Base-by-base conservation (phyloP, 2,797 vertebrate genomes). In the Furcifer pardalis region DNA sequence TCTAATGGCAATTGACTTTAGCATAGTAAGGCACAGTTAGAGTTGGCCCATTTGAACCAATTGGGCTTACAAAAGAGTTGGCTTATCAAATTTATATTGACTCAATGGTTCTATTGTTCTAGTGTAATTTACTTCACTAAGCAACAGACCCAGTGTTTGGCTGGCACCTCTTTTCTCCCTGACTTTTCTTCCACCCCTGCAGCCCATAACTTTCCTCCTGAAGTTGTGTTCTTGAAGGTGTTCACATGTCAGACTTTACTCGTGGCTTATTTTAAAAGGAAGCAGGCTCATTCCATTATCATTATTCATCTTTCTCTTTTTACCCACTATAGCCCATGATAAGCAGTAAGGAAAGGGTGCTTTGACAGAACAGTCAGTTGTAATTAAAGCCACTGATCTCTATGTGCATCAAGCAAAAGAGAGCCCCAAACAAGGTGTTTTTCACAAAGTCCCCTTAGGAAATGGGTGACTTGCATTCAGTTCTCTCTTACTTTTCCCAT, bases 361-460 rank as follows among this genome's bases (percentile, higher is more conserved):
- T 82, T 77, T 77, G 84, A 77, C 79, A 86, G 46, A 62, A 37
- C 13, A 77, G 56, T 86, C 69, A 62, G 40, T 13, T 76, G 42
- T 49, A 75, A 76, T 44, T 44, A 88, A 74, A 52, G 3, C 35
- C 35, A 37, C 49, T 9, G 52, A 21, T 49, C 8, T 42, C 25
- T 42, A 12, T 27, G 3, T 8, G 56, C n/a, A n/a, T 35, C 52
- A 65, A 17, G 44, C 40, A 42, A 3, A 56, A 52, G 60, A 72
- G 49, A 62, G 32, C 27, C 42, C 49, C 42, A 79, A 62, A 71
- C 7, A 79, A 40, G 37, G 37, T 71, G 35, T 30, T 69, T 75
- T 62, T 1, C 60, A 21, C 37, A 13, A 25, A 35, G 66, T 62
- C 72, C 40, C 62, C 80, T 68, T 7, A 49, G 69, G 60, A 66